Conservation (phyloP, 1,140 invertebrate genomes). For the Drosophila insularis region DNA sequence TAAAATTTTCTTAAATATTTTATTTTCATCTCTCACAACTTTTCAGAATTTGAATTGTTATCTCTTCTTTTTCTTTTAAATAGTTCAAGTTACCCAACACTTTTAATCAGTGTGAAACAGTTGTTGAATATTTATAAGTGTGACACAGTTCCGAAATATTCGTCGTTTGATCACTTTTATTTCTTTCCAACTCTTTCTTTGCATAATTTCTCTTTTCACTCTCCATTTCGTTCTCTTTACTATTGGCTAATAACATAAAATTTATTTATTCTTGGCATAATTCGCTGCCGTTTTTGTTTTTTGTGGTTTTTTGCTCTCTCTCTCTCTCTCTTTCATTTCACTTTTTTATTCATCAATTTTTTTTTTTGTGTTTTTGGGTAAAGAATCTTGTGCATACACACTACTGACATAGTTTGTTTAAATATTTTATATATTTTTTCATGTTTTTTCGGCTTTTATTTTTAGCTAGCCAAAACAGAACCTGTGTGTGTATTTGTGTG, state of each 20-base stretch:
- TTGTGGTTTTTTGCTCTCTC: slow-evolving; percentile 35
- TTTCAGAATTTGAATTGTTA: too few relatives aligned
- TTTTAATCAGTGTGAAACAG: background rate
- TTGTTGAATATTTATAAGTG: background rate
- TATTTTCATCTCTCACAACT: too few relatives aligned
- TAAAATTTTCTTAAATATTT: too few relatives aligned
- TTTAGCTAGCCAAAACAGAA: slow-evolving; percentile 23
- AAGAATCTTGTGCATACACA: slow-evolving; percentile 72
- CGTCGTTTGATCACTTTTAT: background rate
- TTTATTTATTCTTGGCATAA: slow-evolving; percentile 33
- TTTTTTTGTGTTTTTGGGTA: slow-evolving; percentile 30
- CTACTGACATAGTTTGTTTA: slow-evolving; percentile 68
- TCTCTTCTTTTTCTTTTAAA: too few relatives aligned
- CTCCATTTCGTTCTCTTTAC: slow-evolving; percentile 1
- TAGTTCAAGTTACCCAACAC: too few relatives aligned
- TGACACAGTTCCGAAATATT: too few relatives aligned
- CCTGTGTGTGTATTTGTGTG: background rate
- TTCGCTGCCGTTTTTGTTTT: slow-evolving; percentile 21
- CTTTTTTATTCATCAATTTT: slow-evolving; percentile 20
- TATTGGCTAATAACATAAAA: slow-evolving; percentile 53
- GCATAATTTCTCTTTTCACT: slow-evolving; percentile 9
- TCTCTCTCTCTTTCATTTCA: slow-evolving; percentile 34
- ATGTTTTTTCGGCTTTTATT: slow-evolving; percentile 42
- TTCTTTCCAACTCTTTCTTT: background rate
- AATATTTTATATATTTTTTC: slow-evolving; percentile 21